Evolutionary conservation across 2,888 invertebrate genomes (phyloP), one percentile per base, ranked within the genome.

Genomic region (Papilio gigon): DNA sequence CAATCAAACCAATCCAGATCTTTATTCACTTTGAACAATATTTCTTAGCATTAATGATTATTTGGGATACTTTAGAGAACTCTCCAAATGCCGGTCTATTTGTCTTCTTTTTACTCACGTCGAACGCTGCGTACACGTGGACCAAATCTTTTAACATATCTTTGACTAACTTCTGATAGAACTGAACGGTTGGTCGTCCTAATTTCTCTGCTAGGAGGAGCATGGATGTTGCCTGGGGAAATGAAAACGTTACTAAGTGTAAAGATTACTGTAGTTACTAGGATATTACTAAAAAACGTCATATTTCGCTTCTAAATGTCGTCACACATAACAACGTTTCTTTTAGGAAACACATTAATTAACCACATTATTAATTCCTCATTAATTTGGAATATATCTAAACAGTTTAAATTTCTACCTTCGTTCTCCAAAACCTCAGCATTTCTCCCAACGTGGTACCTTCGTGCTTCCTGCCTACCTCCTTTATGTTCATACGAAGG

Each of bases 131-230:
- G 25, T 62, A 70, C 2, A 56, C 56, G 37, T 62, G 27, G 8
- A 70, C 61, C 22, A 70, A 62, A 62, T 70, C 69, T 8, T 70
- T 50, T 9, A 70, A 14, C 47, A 70, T 42, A 4, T 70, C 69
- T 27, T 47, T 70, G 14, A 70, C 17, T n/a, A 65, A 56, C 22
- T 44, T 22, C 4, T 56, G 30, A 6, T 60, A 42, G 44, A 44
- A 44, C 14, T 47, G 42, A 4, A 62, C n/a, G 20, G 17, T 70
- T 27, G 60, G 69, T 44, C 65, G 42, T n/a, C 60, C 68, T 4
- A 35, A 9, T 58, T 63, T 65, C 17, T 70, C 69, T n/a, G 69
- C 65, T 40, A 70, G 12, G 11, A 70, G 37, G 6, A 70, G 60
- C 61, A 62, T 65, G 2, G 65, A 65, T 6, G 69, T 65, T 5